These are phyloP conservation scores for Crematogaster levior DNA, from an alignment of 2,888 invertebrate genomes.

Conservation along the genomic window DNA sequence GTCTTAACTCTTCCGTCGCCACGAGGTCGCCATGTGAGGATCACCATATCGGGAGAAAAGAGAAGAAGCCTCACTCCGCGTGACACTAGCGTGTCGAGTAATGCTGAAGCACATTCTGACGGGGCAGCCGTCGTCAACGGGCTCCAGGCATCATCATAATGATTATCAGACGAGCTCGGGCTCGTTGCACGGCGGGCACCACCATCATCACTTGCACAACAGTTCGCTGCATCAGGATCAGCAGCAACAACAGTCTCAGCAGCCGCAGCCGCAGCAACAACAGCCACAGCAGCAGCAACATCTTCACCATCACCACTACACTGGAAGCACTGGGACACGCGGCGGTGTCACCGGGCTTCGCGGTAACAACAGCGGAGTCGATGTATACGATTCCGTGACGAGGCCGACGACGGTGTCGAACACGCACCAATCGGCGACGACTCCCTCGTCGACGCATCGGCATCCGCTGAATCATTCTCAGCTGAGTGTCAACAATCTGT, in stretches of 20 bases:
- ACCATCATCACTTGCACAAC: constrained; percentile 65
- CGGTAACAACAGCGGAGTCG: no score
- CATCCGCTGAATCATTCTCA: constrained; percentile 84
- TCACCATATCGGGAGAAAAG: constrained; percentile 16
- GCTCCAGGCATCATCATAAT: constrained; percentile 86
- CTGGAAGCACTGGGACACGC: constrained; percentile 60
- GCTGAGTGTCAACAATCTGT: constrained; percentile 84
- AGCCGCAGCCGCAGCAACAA: constrained; percentile 65
- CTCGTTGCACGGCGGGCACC: constrained; percentile 75
- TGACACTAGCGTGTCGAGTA: constrained; percentile 78
- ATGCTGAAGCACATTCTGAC: constrained; percentile 92
- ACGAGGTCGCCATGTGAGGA: constrained; percentile 63
- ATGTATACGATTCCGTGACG: constrained; percentile 82
- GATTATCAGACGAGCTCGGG: constrained; percentile 79
- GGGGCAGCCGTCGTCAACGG: constrained; percentile 87
- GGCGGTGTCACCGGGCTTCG: constrained; percentile 50
- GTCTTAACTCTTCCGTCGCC: constrained; percentile 4
- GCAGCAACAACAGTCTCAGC: constrained; percentile 56
- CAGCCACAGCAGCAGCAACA: no score
- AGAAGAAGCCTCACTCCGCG: constrained; percentile 61
- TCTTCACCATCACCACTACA: constrained; percentile 70
- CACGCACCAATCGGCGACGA: constrained; percentile 72
- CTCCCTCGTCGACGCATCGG: constrained; percentile 80
- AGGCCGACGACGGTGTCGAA: constrained; percentile 59
- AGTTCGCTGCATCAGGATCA: constrained; percentile 57